These are phyloP conservation scores for Eudemis profundana DNA, from an alignment of 2,888 invertebrate genomes.

Conservation along the genomic window DNA sequence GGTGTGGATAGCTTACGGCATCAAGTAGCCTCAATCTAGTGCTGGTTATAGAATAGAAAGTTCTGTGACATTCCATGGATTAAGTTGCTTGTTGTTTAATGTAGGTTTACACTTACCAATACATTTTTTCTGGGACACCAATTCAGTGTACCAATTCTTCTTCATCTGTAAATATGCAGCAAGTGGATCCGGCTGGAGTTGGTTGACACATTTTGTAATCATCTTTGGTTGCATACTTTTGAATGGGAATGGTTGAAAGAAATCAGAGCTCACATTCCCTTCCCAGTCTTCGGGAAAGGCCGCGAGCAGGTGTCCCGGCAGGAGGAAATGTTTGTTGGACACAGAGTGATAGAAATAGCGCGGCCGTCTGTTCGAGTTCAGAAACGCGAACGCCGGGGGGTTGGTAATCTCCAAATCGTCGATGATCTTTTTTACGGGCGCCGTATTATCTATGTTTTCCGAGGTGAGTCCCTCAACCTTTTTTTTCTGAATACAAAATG, in stretches of 20 bases:
- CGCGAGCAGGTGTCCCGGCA: conserved; percentile 66
- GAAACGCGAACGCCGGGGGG: conserved; percentile 60
- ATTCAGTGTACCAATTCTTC: conserved; percentile 59
- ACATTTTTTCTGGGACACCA: conserved; percentile 48
- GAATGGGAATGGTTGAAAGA: conserved; percentile 70
- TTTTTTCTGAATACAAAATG: conserved; percentile 19
- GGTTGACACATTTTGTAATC: conserved; percentile 59
- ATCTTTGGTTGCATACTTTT: conserved; percentile 70
- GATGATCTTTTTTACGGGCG: conserved; percentile 62
- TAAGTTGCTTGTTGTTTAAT: too few relatives aligned
- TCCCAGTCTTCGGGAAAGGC: conserved; percentile 71
- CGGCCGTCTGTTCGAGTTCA: conserved; percentile 59
- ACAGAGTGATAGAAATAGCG: conserved; percentile 42
- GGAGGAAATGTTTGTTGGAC: conserved; percentile 55
- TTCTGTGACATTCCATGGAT: too few relatives aligned
- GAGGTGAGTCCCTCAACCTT: conserved; percentile 52
- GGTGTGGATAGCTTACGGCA: too few relatives aligned
- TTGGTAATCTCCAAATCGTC: conserved; percentile 59
- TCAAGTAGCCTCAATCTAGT: too few relatives aligned
- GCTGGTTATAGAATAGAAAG: too few relatives aligned
- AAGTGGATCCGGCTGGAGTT: conserved; percentile 66
- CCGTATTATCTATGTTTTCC: conserved; percentile 62
- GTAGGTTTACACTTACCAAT: conserved; percentile 53
- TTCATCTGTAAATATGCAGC: conserved; percentile 64
- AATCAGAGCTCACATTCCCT: conserved; percentile 66